A percentile compares a stretch with the other conserved stretches of the same genome.
These are phyloP conservation scores for Perognathus longimembris DNA, from an alignment of 2,113 vertebrate genomes.

Conservation along the genomic window DNA sequence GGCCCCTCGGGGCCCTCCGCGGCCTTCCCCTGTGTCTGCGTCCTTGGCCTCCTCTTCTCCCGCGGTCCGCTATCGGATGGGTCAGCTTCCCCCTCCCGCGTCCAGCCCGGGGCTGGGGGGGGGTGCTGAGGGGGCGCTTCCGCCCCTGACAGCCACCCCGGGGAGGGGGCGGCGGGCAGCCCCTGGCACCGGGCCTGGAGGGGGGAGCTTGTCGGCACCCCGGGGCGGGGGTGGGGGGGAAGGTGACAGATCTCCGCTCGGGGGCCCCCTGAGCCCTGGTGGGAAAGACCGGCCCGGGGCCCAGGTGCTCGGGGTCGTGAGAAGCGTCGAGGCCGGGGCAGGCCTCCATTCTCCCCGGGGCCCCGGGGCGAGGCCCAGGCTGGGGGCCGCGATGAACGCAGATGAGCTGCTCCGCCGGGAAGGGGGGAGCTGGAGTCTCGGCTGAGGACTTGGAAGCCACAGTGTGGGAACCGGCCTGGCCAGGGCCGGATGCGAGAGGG, in stretches of 20 bases:
- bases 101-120: no score
- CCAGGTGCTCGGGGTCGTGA: accelerated
- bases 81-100: no score
- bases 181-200: not conserved
- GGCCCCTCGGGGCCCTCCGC: no score
- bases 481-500: slow-evolving; percentile 30
- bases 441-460: not conserved
- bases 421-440: not conserved
- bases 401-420: not conserved
- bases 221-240: not conserved
- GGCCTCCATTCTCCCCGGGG: not conserved
- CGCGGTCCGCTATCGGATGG: no score
- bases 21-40: no score
- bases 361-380: not conserved
- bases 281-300: not conserved
- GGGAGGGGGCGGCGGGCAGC: not conserved
- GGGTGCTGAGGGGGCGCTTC: no score
- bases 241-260: not conserved
- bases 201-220: no score
- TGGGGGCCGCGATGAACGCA: not conserved
- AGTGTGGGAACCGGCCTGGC: slow-evolving; percentile 15
- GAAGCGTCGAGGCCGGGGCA: accelerated
- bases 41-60: no score
- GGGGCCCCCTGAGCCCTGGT: not conserved
- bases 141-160: not conserved